A percentile compares a stretch with the other conserved stretches of the same genome.
Conservation (phyloP, 2,797 vertebrate species). For the Morelia viridis region DNA sequence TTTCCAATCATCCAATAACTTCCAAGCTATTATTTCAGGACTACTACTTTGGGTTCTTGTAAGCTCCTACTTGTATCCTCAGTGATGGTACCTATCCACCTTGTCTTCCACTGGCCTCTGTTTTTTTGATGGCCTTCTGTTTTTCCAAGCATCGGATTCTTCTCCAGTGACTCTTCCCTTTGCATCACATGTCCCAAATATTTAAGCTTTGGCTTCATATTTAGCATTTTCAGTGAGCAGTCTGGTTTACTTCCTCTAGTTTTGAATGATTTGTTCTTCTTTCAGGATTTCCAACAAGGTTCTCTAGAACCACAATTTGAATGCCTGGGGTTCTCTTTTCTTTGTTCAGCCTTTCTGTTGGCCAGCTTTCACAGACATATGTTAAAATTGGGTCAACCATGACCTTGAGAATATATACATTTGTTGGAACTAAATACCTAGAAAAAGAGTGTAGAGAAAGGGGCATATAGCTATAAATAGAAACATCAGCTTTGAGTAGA, state of each 20-base stretch:
- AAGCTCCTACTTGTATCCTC: background rate
- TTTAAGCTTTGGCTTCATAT: background rate
- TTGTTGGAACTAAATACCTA: background rate
- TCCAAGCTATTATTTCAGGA: background rate
- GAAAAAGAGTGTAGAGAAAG: background rate
- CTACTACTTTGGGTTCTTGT: background rate
- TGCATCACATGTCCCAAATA: background rate
- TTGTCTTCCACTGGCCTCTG: background rate
- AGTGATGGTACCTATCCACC: background rate
- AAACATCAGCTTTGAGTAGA: background rate
- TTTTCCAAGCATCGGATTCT: background rate
- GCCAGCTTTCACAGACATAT: background rate
- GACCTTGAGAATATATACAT: background rate
- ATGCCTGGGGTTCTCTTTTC: background rate
- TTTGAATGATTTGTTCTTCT: background rate
- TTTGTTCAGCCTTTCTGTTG: background rate
- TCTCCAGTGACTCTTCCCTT: background rate
- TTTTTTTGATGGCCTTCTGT: background rate
- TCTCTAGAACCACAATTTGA: background rate
- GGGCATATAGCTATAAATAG: background rate
- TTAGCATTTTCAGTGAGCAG: background rate
- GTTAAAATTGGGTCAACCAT: background rate
- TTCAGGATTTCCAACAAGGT: background rate
- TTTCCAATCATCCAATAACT: background rate
- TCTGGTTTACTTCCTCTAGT: background rate